Evolutionary conservation across 2,888 invertebrate genomes (phyloP).

Genomic region (Ligdia adustata): DNA sequence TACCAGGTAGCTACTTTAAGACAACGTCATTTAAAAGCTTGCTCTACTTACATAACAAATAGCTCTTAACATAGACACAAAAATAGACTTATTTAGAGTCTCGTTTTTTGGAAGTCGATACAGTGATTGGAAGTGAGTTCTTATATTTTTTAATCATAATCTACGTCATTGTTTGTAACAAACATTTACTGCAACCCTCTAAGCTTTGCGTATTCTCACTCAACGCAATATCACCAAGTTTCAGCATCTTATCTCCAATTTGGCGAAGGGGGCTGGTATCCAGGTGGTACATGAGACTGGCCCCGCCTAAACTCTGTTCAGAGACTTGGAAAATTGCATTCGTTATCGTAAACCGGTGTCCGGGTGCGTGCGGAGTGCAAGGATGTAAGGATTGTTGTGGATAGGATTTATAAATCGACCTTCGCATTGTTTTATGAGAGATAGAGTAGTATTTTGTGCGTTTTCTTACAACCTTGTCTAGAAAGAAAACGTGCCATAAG

Average conservation of each 20-base stretch:
- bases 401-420: too few species aligned
- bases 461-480: too few species aligned
- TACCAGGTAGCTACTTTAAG: too few species aligned
- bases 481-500: too few species aligned
- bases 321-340: slow-evolving; percentile 81
- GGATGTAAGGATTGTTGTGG: slow-evolving; percentile 35
- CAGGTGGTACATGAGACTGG: slow-evolving; percentile 56
- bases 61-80: too few species aligned
- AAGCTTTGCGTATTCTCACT: slow-evolving; percentile 4
- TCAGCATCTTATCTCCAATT: slow-evolving; percentile 27
- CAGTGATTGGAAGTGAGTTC: too few species aligned
- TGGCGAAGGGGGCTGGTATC: slow-evolving; percentile 27
- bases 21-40: too few species aligned
- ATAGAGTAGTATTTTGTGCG: not conserved
- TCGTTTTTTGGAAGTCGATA: too few species aligned
- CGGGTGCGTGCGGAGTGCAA: slow-evolving; percentile 55
- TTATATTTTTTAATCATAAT: too few species aligned
- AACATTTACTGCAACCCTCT: slow-evolving; percentile 1
- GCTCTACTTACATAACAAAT: too few species aligned
- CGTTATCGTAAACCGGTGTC: slow-evolving; percentile 79
- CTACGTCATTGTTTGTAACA: too few species aligned
- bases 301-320: slow-evolving; percentile 77
- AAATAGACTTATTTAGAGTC: too few species aligned
- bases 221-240: slow-evolving; percentile 19
- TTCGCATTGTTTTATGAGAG: not conserved